phyloP scores from a whole-genome alignment of 1,140 invertebrate genomes.

The Zaprionus capensis region DNA sequence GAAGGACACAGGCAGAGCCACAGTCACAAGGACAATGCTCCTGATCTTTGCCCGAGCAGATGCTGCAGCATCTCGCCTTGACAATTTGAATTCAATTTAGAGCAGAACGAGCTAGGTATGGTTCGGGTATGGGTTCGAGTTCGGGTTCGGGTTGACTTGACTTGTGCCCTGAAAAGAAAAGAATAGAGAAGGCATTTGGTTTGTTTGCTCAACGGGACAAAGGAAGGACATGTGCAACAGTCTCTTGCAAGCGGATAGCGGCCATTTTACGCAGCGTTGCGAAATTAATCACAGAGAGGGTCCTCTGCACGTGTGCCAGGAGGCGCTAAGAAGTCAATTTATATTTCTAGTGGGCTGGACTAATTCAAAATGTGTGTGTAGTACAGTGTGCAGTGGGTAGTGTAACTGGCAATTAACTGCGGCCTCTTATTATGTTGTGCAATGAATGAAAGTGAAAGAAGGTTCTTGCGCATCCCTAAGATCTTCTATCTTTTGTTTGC shows the following conservation, averaged over 20 bases:
- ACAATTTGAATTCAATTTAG: conserved; percentile 83
- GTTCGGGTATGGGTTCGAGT: conserved; percentile 1
- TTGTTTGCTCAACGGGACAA: conserved; percentile 70
- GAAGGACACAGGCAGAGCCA: conserved; percentile 8
- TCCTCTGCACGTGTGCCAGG: conserved; percentile 64
- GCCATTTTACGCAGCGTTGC: conserved; percentile 54
- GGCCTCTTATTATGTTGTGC: conserved; percentile 74
- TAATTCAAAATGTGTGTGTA: conserved; percentile 22
- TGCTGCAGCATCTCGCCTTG: conserved; percentile 65
- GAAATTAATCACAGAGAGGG: conserved; percentile 69
- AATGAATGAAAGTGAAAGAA: conserved; percentile 79
- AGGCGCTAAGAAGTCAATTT: conserved; percentile 79
- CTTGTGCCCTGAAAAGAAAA: conserved; percentile 60
- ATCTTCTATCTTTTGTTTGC: conserved; percentile 43
- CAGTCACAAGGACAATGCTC: conserved; percentile 43
- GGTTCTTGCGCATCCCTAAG: conserved; percentile 12
- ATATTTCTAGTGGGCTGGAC: conserved; percentile 42
- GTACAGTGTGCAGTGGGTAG: not conserved
- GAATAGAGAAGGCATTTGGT: conserved; percentile 47
- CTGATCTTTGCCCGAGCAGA: conserved; percentile 80
- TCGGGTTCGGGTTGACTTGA: conserved; percentile 58
- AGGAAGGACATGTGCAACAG: conserved; percentile 74
- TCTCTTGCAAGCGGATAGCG: conserved; percentile 8
- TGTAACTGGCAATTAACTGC: conserved; percentile 40
- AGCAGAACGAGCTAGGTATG: conserved; percentile 42